Base-by-base conservation (phyloP, 2,113 vertebrate genomes). In the Rhinolophus ferrumequinum region DNA sequence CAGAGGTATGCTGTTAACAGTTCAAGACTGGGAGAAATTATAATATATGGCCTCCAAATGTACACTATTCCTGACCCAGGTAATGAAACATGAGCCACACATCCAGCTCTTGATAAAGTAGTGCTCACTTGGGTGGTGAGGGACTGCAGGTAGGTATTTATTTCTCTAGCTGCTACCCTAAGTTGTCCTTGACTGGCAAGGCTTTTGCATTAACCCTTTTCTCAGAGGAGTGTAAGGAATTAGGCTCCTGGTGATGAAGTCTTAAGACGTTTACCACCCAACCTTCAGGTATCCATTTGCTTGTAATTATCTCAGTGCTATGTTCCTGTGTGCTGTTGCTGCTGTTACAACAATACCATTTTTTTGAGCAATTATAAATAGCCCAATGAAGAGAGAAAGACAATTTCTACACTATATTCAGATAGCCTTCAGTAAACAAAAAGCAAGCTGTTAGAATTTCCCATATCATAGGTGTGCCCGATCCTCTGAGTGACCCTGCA, bases 41-140 rank as follows among this genome's bases (percentile, higher is more conserved):
- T 67, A 70, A 62, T 91, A 26, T 22, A 79, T 58, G 64, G 9
- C 56, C 96, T 92, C 70, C 96, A 97, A 97, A 96, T 96, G 90
- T 96, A 85, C 4, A 41, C 52, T 97, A 6, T 96, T 3, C 14
- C 69, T 97, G 79, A 94, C 76, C 66, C 52, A 22, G 24, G 44
- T 97, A 97, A 97, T 96, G 80, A 90, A 72, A 94, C 50, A 92
- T 88, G 72, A 96, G 35, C 14, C 13, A 81, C 64, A 77, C 60
- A 93, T 58, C 11, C 92, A 80, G 73, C 88, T 83, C 97, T 97
- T 96, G 50, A 86, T 94, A 52, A 97, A 97, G 22, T 73, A 47
- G 81, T 67, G 33, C 30, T 92, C 19, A 86, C 38, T 35, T 94
- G 26, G 93, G 47, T 21, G 1, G 6, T 72, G 84, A 97, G 94